A percentile compares a stretch with the other conserved stretches of the same genome.
Conservation (phyloP, 2,113 vertebrate species). For the Kryptolebias marmoratus region DNA sequence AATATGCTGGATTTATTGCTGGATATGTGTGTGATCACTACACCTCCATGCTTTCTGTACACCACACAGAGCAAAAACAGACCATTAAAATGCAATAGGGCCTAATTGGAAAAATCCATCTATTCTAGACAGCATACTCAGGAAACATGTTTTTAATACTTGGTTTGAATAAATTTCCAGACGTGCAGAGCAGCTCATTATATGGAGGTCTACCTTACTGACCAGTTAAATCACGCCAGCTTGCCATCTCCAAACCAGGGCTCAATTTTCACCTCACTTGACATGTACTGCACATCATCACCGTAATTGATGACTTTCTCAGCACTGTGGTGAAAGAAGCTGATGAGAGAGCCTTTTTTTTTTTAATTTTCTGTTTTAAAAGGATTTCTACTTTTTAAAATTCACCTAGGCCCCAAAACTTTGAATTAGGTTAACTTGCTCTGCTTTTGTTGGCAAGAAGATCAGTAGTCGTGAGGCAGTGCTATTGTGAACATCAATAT, state of each 20-base stretch:
- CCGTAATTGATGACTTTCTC: conserved; percentile 34
- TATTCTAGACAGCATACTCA: not conserved
- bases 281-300: conserved; percentile 24
- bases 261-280: conserved; percentile 37
- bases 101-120: conserved; percentile 14
- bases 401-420: not conserved
- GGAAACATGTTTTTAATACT: conserved; percentile 23
- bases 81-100: not conserved
- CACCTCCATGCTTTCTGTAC: no score
- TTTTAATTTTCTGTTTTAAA: not conserved
- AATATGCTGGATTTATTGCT: not conserved
- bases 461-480: not conserved
- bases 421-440: conserved; percentile 4
- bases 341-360: conserved; percentile 11
- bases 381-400: conserved; percentile 11
- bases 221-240: conserved; percentile 37
- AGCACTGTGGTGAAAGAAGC: conserved; percentile 15
- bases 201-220: conserved; percentile 23
- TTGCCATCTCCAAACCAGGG: conserved; percentile 12
- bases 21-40: not conserved
- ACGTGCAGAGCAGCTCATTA: conserved; percentile 42
- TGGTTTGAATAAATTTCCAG: conserved; percentile 12
- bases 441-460: not conserved
- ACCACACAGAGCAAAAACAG: not conserved
- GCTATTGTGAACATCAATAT: not conserved